phyloP scores from a whole-genome alignment of 1,140 invertebrate species.

The Caenorhabditis briggsae region DNA sequence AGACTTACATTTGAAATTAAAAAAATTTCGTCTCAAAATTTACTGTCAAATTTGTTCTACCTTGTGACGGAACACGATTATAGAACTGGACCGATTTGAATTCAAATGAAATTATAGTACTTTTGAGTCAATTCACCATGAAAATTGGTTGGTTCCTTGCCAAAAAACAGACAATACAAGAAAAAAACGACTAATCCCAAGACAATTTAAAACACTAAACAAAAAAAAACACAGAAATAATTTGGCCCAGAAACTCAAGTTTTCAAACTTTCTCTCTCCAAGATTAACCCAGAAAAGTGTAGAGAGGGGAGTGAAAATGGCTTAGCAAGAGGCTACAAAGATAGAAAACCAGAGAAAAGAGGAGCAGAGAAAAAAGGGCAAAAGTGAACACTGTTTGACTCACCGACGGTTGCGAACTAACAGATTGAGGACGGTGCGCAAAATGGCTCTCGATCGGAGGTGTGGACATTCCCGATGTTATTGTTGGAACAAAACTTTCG shows the following conservation, averaged over 20 bases:
- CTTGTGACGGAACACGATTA: no score
- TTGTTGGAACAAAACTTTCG: background rate
- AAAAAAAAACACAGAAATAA: background rate
- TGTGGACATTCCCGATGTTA: conserved; percentile 4
- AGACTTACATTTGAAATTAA: no score
- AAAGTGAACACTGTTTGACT: background rate
- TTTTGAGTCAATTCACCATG: background rate
- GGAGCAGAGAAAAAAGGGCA: background rate
- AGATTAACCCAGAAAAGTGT: conserved; percentile 27
- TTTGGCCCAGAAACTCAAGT: no score
- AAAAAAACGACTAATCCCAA: background rate
- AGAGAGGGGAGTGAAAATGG: no score
- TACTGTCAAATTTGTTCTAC: no score
- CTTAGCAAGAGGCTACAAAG: conserved; percentile 3
- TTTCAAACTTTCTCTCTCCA: no score
- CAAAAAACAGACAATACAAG: background rate
- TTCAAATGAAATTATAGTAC: no score
- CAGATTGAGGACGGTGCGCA: conserved; percentile 16
- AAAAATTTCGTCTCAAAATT: no score
- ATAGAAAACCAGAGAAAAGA: background rate
- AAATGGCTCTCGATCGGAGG: conserved; percentile 35
- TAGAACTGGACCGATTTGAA: no score
- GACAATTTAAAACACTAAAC: background rate
- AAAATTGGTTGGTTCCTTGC: background rate
- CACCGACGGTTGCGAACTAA: conserved; percentile 24